These are phyloP conservation scores for Pseudorhiza aurosa DNA, from an alignment of 30 jellyfish, hydroid and myxozoan genomes.

Conservation along the genomic window DNA sequence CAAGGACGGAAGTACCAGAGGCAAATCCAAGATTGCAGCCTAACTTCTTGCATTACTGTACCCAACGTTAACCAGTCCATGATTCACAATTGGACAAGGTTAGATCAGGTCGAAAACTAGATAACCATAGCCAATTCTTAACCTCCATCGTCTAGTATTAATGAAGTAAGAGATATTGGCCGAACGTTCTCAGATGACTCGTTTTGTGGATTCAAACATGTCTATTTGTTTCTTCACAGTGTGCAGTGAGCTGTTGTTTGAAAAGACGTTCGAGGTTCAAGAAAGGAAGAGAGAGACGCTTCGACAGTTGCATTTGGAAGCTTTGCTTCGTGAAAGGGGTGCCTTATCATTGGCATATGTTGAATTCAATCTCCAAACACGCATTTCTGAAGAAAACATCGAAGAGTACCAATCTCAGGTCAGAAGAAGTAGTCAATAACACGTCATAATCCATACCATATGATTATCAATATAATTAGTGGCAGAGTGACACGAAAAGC, in stretches of 20 bases:
- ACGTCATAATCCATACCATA: too few species aligned
- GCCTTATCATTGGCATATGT: conserved; percentile 54
- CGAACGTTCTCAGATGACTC: neutral
- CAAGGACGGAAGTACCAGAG: too few species aligned
- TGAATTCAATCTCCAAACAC: conserved; percentile 35
- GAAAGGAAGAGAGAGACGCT: conserved; percentile 34
- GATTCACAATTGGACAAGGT: too few species aligned
- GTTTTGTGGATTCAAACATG: neutral
- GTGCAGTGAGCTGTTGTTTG: conserved; percentile 49
- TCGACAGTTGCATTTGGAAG: conserved; percentile 50
- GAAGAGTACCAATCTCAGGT: conserved; percentile 53
- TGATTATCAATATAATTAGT: too few species aligned
- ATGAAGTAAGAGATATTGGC: neutral
- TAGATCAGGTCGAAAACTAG: too few species aligned
- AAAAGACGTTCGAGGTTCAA: conserved; percentile 36
- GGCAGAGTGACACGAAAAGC: too few species aligned
- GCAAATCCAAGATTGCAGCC: too few species aligned
- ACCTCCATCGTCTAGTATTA: neutral
- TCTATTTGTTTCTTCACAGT: neutral
- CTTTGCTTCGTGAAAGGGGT: conserved; percentile 45
- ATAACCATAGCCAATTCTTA: neutral
- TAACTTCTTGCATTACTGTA: neutral
- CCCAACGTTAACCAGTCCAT: neutral
- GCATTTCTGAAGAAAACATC: conserved; percentile 40
- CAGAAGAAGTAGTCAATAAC: too few species aligned